Percentiles rank a stretch among this genome's conserved stretches.
Evolutionary conservation across 2,888 invertebrate genomes (phyloP).

Genomic region (Melanotus villosus): DNA sequence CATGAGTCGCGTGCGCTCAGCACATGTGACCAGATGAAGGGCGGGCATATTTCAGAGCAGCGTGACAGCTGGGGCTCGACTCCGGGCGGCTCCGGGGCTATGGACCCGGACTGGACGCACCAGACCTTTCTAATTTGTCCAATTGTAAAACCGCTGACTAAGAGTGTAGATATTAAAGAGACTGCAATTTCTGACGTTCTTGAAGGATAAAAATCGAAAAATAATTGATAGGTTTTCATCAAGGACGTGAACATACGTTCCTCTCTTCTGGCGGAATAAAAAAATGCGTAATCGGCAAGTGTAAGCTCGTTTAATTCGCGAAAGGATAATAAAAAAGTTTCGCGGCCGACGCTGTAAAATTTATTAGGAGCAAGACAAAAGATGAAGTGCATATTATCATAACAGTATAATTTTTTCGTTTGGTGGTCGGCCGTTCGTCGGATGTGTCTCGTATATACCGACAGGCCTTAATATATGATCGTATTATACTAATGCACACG

Average conservation of each 20-base stretch:
- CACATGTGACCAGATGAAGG: slow-evolving; percentile 46
- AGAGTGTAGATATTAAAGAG: slow-evolving; percentile 41
- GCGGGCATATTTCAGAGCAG: slow-evolving; percentile 41
- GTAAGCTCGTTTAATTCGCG: too few relatives aligned
- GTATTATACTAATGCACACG: slow-evolving; percentile 64
- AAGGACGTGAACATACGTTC: not conserved
- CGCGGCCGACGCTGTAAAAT: slow-evolving; percentile 2
- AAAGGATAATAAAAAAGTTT: slow-evolving; percentile 5
- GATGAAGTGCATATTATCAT: slow-evolving; percentile 42
- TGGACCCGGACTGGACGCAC: slow-evolving; percentile 43
- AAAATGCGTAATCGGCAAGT: too few relatives aligned
- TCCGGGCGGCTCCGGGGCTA: slow-evolving; percentile 7
- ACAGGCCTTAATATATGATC: slow-evolving; percentile 60
- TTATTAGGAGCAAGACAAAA: slow-evolving; percentile 30
- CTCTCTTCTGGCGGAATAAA: too few relatives aligned
- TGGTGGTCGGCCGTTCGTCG: slow-evolving; percentile 57
- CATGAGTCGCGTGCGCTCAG: slow-evolving; percentile 44
- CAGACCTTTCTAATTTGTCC: slow-evolving; percentile 50
- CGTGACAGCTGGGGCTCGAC: slow-evolving; percentile 43
- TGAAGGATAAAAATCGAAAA: slow-evolving; percentile 7
- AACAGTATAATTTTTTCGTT: slow-evolving; percentile 43
- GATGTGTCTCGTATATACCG: slow-evolving; percentile 53
- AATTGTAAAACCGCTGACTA: slow-evolving; percentile 50
- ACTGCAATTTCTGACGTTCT: slow-evolving; percentile 24
- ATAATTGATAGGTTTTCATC: not conserved